phyloP scores from a whole-genome alignment of 2,113 vertebrate species.

The Mixornis gularis region DNA sequence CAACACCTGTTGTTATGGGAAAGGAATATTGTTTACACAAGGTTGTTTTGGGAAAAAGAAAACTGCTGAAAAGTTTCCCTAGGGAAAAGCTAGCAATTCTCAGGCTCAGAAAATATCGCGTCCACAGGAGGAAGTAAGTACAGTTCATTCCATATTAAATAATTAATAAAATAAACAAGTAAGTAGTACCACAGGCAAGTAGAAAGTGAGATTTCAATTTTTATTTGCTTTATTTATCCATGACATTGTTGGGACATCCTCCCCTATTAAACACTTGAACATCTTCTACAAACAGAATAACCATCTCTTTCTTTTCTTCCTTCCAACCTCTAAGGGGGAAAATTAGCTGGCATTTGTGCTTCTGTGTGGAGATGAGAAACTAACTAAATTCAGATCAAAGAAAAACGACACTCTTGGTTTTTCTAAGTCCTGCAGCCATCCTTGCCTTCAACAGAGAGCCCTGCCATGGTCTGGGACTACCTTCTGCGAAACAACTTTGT shows the following conservation, averaged over 20 bases:
- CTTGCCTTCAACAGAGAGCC: neutral
- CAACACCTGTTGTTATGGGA: too few species aligned
- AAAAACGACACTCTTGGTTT: neutral
- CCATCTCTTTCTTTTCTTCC: neutral
- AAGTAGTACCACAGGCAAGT: neutral
- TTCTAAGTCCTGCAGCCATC: neutral
- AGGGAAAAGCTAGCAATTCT: too few species aligned
- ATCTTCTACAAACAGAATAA: neutral
- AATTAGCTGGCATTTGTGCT: neutral
- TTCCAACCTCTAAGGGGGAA: neutral
- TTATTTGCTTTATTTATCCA: neutral
- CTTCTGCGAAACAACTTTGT: neutral
- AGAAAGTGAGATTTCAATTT: neutral
- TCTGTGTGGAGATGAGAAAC: neutral
- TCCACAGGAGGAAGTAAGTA: neutral
- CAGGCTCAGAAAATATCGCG: too few species aligned
- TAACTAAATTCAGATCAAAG: neutral
- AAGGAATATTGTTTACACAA: too few species aligned
- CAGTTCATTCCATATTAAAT: neutral
- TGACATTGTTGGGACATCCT: neutral
- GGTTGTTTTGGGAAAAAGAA: too few species aligned
- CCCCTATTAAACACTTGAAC: neutral
- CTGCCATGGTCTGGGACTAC: neutral
- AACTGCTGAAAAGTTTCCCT: too few species aligned
- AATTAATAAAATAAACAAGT: neutral